Conservation (phyloP, 2,888 invertebrate species). For the Timandra comae region DNA sequence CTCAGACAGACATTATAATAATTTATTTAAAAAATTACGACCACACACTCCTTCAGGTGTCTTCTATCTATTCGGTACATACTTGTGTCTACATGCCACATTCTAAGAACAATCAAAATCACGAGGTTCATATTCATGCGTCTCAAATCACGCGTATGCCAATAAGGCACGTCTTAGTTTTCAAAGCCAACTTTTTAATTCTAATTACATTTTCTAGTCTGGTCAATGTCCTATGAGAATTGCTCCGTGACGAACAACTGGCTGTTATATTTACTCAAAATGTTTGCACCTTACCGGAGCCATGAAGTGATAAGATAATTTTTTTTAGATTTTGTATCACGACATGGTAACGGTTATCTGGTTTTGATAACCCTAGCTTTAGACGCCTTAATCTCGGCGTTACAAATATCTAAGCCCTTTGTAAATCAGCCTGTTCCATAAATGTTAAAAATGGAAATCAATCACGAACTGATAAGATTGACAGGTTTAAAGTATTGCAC, state of each 20-base stretch:
- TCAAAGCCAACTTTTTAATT: slow-evolving; percentile 32
- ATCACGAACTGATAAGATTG: slow-evolving; percentile 51
- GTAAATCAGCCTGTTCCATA: slow-evolving; percentile 36
- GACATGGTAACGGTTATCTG: slow-evolving; percentile 42
- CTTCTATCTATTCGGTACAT: too few relatives aligned
- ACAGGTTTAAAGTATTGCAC: slow-evolving; percentile 19
- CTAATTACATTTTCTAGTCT: slow-evolving; percentile 18
- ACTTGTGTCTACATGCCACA: too few relatives aligned
- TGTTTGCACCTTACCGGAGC: slow-evolving; percentile 51
- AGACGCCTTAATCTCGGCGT: slow-evolving; percentile 41
- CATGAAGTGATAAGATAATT: slow-evolving; percentile 55
- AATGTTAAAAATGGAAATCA: slow-evolving; percentile 38
- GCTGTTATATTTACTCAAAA: slow-evolving; percentile 39
- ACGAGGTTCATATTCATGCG: not conserved
- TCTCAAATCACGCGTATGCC: slow-evolving; percentile 17
- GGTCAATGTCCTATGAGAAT: slow-evolving; percentile 29
- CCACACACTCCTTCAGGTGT: too few relatives aligned
- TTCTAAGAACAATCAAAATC: not conserved
- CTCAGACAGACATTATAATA: too few relatives aligned
- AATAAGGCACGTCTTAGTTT: slow-evolving; percentile 23
- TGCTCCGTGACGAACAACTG: too few relatives aligned
- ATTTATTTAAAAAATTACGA: too few relatives aligned
- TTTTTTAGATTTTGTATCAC: slow-evolving; percentile 55
- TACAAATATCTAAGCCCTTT: slow-evolving; percentile 38
- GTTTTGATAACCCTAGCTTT: slow-evolving; percentile 41